These are phyloP conservation scores for Drosophila parthenogenetica DNA, from an alignment of 2,888 invertebrate genomes.

Conservation along the genomic window DNA sequence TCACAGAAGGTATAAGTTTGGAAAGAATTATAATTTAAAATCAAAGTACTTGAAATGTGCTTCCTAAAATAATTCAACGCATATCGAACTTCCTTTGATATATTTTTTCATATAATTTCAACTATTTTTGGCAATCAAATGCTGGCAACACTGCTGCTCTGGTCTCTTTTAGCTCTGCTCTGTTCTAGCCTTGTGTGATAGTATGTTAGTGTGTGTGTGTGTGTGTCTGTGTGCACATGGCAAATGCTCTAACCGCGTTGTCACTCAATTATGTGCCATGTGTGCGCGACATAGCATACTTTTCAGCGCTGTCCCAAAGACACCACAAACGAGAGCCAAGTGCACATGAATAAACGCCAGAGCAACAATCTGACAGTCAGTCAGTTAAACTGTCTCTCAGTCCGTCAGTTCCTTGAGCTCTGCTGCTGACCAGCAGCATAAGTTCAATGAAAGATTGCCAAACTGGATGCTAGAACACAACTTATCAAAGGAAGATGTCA, in stretches of 20 bases:
- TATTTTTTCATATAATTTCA: no score
- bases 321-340: conserved; percentile 14
- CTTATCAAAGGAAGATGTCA: no score
- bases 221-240: conserved; percentile 49
- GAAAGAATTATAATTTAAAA: no score
- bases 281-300: conserved; percentile 71
- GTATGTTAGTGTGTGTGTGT: background rate
- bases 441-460: conserved; percentile 13
- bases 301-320: conserved; percentile 71
- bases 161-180: background rate
- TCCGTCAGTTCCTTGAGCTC: background rate
- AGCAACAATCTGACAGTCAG: background rate
- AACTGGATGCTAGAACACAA: no score
- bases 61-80: no score
- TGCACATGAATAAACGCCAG: background rate
- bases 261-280: conserved; percentile 80
- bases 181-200: background rate
- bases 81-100: no score
- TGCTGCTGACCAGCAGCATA: conserved; percentile 14
- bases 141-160: background rate
- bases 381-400: background rate
- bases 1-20: no score
- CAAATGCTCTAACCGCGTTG: conserved; percentile 76
- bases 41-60: no score
- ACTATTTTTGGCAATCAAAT: no score